Evolutionary conservation across 2,888 invertebrate species (phyloP), one percentile per base, ranked within the genome.

Genomic region (Cremastobaeus sp.): DNA sequence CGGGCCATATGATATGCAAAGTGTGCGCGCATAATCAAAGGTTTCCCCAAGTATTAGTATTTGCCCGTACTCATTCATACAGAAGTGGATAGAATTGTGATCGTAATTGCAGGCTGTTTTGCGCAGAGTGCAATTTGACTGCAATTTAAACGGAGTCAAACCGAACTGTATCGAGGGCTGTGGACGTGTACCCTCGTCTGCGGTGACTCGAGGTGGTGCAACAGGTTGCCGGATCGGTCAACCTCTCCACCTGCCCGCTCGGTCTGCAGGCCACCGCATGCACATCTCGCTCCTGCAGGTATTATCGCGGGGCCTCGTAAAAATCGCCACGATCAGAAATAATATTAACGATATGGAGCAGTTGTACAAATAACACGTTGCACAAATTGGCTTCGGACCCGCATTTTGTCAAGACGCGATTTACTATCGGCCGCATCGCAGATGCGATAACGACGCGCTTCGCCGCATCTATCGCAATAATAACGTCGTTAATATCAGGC

Each of bases 171-270:
- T 64, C 50, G 52, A 52, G 20, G 25, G 45, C 54, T 17, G 32
- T 57, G 18, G 57, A n/a, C 32, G 32, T 11, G 32, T 39, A 60
- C 77, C 76, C 77, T 32, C 74, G 62, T 71, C 65, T 73, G 70
- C 62, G 64, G 68, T 69, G 48, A 55, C 52, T 65, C 60, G 69
- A 72, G 69, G 47, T 72, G 79, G 69, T 78, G 82, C 82, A 83
- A 84, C 84, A 83, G 83, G 84, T 84, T 83, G 83, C 80, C 81
- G 79, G 83, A 82, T 83, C 83, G 83, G 80, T 81, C 79, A 81
- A 83, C 81, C 81, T 81, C 80, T 37, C 65, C 82, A 83, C 82
- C 81, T 82, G 82, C 79, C 78, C 76, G 78, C 81, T 82, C 82
- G 79, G 81, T 83, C 81, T 79, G 77, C 79, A 78, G 76, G 64